Percentiles rank a stretch among this genome's conserved stretches.
Evolutionary conservation across 2,888 invertebrate genomes (phyloP).

Genomic region (Rugalucina vietnamica): DNA sequence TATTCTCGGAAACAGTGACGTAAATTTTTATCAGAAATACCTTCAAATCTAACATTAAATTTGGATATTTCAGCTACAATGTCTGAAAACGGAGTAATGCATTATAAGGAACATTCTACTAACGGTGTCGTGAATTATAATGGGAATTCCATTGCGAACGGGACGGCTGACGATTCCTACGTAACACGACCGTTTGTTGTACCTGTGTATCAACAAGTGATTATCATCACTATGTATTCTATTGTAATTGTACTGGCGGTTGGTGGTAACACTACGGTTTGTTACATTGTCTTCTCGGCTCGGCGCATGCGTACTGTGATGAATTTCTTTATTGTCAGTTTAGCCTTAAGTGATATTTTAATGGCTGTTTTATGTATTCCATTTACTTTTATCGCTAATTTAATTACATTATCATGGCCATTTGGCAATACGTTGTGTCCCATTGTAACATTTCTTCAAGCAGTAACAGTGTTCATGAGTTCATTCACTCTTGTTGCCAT

Average conservation of each 20-base stretch:
- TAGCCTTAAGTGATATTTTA: conserved; percentile 84
- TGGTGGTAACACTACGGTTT: conserved; percentile 87
- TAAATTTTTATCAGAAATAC: too few species aligned
- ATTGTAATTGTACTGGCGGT: conserved; percentile 84
- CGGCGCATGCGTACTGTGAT: conserved; percentile 96
- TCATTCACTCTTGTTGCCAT: conserved; percentile 96
- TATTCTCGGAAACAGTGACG: too few species aligned
- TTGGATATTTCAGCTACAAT: too few species aligned
- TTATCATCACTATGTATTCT: conserved; percentile 84
- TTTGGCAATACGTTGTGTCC: conserved; percentile 93
- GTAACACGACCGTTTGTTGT: conserved; percentile 66
- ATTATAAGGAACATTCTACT: too few species aligned
- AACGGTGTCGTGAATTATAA: too few species aligned
- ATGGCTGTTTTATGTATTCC: conserved; percentile 85
- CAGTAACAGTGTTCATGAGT: conserved; percentile 87
- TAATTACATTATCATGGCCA: conserved; percentile 93
- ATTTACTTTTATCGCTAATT: conserved; percentile 89
- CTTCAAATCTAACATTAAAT: too few species aligned
- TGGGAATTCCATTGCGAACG: too few species aligned
- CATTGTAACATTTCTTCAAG: conserved; percentile 92
- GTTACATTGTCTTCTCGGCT: conserved; percentile 93
- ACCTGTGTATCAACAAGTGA: conserved; percentile 77
- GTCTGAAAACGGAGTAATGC: too few species aligned
- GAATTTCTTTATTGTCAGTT: conserved; percentile 87
- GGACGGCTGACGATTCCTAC: too few species aligned